These are phyloP conservation scores for Eristalis arbustorum DNA, from an alignment of 2,888 invertebrate genomes.

Conservation along the genomic window DNA sequence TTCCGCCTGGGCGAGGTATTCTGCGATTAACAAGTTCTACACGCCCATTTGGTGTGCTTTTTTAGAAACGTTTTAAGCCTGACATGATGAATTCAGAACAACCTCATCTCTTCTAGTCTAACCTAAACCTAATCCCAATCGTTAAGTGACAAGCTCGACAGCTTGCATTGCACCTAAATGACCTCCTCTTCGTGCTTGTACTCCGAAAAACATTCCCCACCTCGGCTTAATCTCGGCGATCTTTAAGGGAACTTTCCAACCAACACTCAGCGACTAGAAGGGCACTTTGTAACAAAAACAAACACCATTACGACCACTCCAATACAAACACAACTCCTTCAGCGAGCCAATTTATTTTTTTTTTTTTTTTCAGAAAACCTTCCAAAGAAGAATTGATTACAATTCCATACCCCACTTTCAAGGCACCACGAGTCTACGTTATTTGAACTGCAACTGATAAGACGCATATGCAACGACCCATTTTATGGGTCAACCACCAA, in stretches of 20 bases:
- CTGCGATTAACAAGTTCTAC: too few relatives aligned
- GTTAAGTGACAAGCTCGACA: too few relatives aligned
- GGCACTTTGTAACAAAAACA: constrained; percentile 6
- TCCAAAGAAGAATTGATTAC: constrained; percentile 52
- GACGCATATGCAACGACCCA: constrained; percentile 59
- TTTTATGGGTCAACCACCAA: constrained; percentile 60
- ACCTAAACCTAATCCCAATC: too few relatives aligned
- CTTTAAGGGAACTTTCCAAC: background rate
- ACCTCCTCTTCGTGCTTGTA: too few relatives aligned
- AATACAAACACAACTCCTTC: background rate
- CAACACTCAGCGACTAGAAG: background rate
- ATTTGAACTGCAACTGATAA: constrained; percentile 67
- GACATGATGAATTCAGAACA: too few relatives aligned
- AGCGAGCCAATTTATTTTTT: background rate
- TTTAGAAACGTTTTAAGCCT: too few relatives aligned
- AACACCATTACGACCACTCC: background rate
- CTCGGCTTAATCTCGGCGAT: background rate
- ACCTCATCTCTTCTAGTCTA: too few relatives aligned
- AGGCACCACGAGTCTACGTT: constrained; percentile 48
- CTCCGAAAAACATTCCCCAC: too few relatives aligned
- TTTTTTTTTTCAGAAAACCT: constrained; percentile 15
- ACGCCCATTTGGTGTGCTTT: too few relatives aligned
- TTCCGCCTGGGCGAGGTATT: too few relatives aligned
- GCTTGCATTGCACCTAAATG: too few relatives aligned
- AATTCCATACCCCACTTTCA: constrained; percentile 59